Evolutionary conservation across 2,888 invertebrate genomes (phyloP).

Genomic region (Liposcelis brunnea): DNA sequence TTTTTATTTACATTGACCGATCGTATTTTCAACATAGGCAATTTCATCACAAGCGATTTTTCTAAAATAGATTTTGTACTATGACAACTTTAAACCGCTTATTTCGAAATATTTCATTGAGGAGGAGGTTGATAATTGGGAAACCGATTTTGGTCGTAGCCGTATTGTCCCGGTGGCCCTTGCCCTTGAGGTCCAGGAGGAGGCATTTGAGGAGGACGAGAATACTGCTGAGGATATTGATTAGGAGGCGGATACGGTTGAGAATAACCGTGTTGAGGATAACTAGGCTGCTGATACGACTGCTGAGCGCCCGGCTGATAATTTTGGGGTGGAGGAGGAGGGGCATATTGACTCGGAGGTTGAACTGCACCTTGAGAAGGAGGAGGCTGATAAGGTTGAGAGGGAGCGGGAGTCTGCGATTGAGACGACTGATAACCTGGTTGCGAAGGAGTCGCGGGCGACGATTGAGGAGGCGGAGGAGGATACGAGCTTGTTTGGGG

Average conservation of each 20-base stretch:
- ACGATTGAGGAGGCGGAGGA: slow-evolving; percentile 16
- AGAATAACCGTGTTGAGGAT: slow-evolving; percentile 36
- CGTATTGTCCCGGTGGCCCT: slow-evolving; percentile 54
- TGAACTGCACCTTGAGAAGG: slow-evolving; percentile 31
- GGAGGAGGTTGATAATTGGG: slow-evolving; percentile 67
- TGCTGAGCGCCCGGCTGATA: slow-evolving; percentile 42
- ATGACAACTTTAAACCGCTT: no score
- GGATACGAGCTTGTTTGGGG: slow-evolving; percentile 17
- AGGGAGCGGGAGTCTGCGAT: slow-evolving; percentile 27
- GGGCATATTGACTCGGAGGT: slow-evolving; percentile 37
- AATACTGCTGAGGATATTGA: slow-evolving; percentile 31
- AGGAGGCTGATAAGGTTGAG: slow-evolving; percentile 29
- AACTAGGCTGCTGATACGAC: slow-evolving; percentile 39
- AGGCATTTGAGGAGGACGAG: slow-evolving; percentile 21
- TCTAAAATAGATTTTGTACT: no score
- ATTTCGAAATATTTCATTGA: slow-evolving; percentile 30
- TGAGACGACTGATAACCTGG: slow-evolving; percentile 18
- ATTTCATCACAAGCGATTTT: no score
- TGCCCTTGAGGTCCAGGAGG: slow-evolving; percentile 45
- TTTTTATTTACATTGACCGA: no score
- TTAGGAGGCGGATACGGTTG: slow-evolving; percentile 30
- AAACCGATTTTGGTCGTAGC: slow-evolving; percentile 42
- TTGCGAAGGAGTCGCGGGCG: slow-evolving; percentile 16
- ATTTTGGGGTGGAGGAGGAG: slow-evolving; percentile 42
- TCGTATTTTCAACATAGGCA: no score